These are phyloP conservation scores for Antechinus stuartii DNA, from an alignment of 2,113 vertebrate genomes.

Conservation along the genomic window DNA sequence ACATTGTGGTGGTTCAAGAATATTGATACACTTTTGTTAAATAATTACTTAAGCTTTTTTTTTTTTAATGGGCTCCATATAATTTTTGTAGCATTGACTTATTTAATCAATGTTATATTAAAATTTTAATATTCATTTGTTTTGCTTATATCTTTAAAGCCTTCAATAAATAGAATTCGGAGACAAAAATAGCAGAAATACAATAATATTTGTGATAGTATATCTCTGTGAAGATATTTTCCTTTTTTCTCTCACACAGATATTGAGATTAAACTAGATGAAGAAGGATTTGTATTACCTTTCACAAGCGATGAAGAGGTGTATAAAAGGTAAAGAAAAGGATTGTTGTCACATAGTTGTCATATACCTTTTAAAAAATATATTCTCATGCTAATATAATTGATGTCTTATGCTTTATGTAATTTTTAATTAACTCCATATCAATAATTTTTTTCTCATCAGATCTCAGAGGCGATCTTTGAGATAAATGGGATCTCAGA, in stretches of 20 bases:
- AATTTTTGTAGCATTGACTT: not conserved
- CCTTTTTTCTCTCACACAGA: slow-evolving; percentile 83
- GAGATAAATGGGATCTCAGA: not conserved
- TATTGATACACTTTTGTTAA: slow-evolving; percentile 92
- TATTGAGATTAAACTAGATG: slow-evolving; percentile 94
- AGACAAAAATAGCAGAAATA: not conserved
- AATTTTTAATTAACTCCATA: not conserved
- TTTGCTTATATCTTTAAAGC: slow-evolving; percentile 51
- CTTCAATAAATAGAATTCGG: not conserved
- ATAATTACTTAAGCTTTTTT: slow-evolving; percentile 69
- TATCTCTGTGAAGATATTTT: slow-evolving; percentile 28
- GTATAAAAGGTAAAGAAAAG: slow-evolving; percentile 85
- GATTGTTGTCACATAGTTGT: not conserved
- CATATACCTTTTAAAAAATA: not conserved
- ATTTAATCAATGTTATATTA: not conserved
- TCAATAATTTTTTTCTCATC: not conserved
- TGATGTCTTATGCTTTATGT: not conserved
- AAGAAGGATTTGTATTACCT: slow-evolving; percentile 91
- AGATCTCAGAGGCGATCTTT: not conserved
- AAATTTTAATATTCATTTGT: not conserved
- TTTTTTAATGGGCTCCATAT: not conserved
- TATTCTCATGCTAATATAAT: not conserved
- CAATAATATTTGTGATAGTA: slow-evolving; percentile 28
- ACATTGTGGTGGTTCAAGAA: slow-evolving; percentile 91
- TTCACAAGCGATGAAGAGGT: slow-evolving; percentile 85